phyloP scores from a whole-genome alignment of 2,888 invertebrate genomes.

The Nectonema munidae region DNA sequence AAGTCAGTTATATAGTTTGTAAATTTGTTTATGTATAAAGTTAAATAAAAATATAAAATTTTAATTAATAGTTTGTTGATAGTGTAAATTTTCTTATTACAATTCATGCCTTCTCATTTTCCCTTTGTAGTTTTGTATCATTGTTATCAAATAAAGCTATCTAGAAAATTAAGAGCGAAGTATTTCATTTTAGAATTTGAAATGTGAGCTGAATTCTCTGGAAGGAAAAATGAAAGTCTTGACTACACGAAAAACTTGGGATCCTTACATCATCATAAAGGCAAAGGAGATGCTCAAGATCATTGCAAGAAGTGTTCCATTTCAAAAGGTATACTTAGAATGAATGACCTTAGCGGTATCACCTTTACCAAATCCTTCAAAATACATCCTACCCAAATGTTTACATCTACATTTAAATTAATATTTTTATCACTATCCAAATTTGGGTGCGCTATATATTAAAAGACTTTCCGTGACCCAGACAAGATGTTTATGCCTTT shows the following conservation, averaged over 20 bases:
- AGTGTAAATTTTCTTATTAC: too few relatives aligned
- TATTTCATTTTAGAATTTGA: slow-evolving; percentile 28
- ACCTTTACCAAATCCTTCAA: too few relatives aligned
- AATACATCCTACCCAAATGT: too few relatives aligned
- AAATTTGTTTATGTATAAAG: too few relatives aligned
- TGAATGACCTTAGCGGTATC: too few relatives aligned
- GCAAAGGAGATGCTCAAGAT: slow-evolving; percentile 77
- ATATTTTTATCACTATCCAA: background rate
- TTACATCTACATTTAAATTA: background rate
- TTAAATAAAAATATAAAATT: too few relatives aligned
- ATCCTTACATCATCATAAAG: slow-evolving; percentile 79
- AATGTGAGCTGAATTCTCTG: slow-evolving; percentile 56
- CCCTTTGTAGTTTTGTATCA: background rate
- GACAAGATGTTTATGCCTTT: too few relatives aligned
- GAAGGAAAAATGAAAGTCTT: slow-evolving; percentile 73
- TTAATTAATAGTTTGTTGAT: too few relatives aligned
- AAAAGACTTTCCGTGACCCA: too few relatives aligned
- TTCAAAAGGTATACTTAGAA: slow-evolving; percentile 57
- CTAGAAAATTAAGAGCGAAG: background rate
- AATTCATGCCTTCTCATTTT: slow-evolving; percentile 1
- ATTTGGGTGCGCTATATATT: background rate
- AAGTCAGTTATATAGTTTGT: too few relatives aligned
- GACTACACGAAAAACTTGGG: slow-evolving; percentile 80
- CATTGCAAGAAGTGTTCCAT: slow-evolving; percentile 69
- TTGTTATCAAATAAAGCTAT: background rate